A percentile compares a stretch with the other conserved stretches of the same genome.
phyloP scores from a whole-genome alignment of 2,113 vertebrate species.

The Lates calcarifer region DNA sequence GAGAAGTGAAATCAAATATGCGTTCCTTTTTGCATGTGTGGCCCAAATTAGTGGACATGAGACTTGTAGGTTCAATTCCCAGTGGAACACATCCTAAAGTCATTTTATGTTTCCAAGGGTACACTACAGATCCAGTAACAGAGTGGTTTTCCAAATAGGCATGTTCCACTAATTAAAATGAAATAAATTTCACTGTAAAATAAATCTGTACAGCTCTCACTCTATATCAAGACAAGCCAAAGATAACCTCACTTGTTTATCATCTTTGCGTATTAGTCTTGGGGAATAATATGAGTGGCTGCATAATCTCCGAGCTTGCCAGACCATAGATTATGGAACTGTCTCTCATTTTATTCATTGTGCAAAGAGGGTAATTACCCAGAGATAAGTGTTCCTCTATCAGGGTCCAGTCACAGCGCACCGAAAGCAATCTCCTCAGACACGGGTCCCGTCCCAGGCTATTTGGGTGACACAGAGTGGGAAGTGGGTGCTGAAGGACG shows the following conservation, averaged over 20 bases:
- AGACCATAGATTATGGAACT: slow-evolving; percentile 79
- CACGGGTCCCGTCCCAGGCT: slow-evolving; percentile 66
- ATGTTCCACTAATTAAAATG: slow-evolving; percentile 70
- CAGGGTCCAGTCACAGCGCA: slow-evolving; percentile 62
- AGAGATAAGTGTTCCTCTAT: slow-evolving; percentile 80
- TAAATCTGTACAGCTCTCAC: slow-evolving; percentile 62
- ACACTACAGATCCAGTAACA: slow-evolving; percentile 34
- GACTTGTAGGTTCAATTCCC: slow-evolving; percentile 43
- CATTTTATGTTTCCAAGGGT: slow-evolving; percentile 46
- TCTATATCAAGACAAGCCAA: slow-evolving; percentile 55
- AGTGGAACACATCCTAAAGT: slow-evolving; percentile 27
- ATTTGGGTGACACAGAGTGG: slow-evolving; percentile 67
- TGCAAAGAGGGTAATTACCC: slow-evolving; percentile 82
- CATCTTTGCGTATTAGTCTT: slow-evolving; percentile 76
- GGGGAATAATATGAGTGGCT: slow-evolving; percentile 68
- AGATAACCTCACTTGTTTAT: slow-evolving; percentile 76
- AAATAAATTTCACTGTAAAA: slow-evolving; percentile 59
- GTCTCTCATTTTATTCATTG: slow-evolving; percentile 83
- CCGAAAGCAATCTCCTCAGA: slow-evolving; percentile 76
- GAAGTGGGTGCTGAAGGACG: slow-evolving; percentile 43
- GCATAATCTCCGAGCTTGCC: slow-evolving; percentile 74
- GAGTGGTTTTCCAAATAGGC: slow-evolving; percentile 46
- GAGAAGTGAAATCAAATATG: slow-evolving; percentile 56
- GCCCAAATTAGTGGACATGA: slow-evolving; percentile 40
- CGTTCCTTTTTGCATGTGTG: slow-evolving; percentile 8